Conservation (phyloP, 2,797 vertebrate species). For the Lacerta bilineata region DNA sequence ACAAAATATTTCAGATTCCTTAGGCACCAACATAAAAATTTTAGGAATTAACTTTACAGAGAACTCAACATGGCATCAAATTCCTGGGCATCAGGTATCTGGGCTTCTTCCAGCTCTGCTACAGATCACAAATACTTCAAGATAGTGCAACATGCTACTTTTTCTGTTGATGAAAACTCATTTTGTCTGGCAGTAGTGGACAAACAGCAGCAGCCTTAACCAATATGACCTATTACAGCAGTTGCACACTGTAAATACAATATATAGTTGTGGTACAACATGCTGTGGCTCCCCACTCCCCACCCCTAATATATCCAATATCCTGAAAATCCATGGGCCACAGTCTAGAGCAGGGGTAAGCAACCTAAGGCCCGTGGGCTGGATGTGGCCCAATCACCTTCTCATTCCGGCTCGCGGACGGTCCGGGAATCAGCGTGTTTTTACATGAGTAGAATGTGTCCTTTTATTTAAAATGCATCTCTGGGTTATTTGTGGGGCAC, state of each 20-base stretch:
- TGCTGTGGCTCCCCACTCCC: not conserved
- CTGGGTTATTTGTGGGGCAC: too few relatives aligned
- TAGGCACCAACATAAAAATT: slow-evolving; percentile 8
- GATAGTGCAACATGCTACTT: not conserved
- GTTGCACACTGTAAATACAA: not conserved
- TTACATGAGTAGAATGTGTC: too few relatives aligned
- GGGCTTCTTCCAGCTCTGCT: not conserved
- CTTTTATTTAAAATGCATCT: too few relatives aligned
- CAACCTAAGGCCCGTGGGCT: too few relatives aligned
- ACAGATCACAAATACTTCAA: slow-evolving; percentile 17
- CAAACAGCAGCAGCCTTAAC: not conserved
- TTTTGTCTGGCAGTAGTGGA: not conserved
- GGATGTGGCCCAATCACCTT: too few relatives aligned
- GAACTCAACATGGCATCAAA: slow-evolving; percentile 2
- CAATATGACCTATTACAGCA: not conserved
- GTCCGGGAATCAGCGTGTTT: too few relatives aligned
- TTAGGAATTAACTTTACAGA: slow-evolving; percentile 24
- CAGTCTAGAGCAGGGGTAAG: not conserved
- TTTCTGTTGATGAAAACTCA: not conserved
- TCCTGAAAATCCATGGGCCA: not conserved
- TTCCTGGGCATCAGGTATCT: slow-evolving; percentile 10
- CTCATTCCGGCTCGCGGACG: too few relatives aligned
- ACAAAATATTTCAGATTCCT: slow-evolving; percentile 39
- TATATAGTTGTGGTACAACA: not conserved
- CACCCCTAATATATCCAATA: not conserved